Evolutionary conservation across 2,888 invertebrate genomes (phyloP), one percentile per base, ranked within the genome.

Genomic region (Rhogogaster chlorosoma): DNA sequence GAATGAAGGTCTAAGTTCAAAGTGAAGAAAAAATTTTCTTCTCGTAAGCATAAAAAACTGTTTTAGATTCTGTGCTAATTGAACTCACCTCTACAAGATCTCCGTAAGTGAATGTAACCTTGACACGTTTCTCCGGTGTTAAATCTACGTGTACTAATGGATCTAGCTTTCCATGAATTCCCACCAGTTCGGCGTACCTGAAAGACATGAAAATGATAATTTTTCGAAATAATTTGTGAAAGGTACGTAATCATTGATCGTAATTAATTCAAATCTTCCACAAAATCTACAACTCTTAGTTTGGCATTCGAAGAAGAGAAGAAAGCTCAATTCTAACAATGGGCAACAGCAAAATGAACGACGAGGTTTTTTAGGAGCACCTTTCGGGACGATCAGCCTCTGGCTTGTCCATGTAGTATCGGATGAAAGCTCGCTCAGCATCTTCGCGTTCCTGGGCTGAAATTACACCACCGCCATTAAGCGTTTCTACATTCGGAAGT

Each of bases 381-480:
- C 97, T 96, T 88, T 96, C 96, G 12, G 98, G 98, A 57, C 97
- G 95, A 90, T 97, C 97, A 85, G 96, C 96, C 93, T 97, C 97
- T 0, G 97, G 97, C 90, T 97, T 96, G 92, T 98, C 97, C 97
- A 98, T 97, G 93, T 97, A 99, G 92, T 98, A 96, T 86, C 99
- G 95, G 89, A 99, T 98, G 93, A 99, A 99, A 87, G 98, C 98
- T 86, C 99, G 95, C 93, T 99, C 99, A 18, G 99, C 97, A 91
- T 98, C 97, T 93, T 98, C 98, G 85, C 98, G 95, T 93, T 99
- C 99, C 89, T 97, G 97, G 0, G 95, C 95, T 53, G 96, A 96
- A 88, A 99, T 98, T 18, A 95, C 95, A 26, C 97, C 97, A 85
- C 99, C 98, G 0, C 99, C 99, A 94, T 99, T 99, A 67, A 99